Evolutionary conservation across 2,888 invertebrate genomes (phyloP).

Genomic region (Phragmatobia fuliginosa): DNA sequence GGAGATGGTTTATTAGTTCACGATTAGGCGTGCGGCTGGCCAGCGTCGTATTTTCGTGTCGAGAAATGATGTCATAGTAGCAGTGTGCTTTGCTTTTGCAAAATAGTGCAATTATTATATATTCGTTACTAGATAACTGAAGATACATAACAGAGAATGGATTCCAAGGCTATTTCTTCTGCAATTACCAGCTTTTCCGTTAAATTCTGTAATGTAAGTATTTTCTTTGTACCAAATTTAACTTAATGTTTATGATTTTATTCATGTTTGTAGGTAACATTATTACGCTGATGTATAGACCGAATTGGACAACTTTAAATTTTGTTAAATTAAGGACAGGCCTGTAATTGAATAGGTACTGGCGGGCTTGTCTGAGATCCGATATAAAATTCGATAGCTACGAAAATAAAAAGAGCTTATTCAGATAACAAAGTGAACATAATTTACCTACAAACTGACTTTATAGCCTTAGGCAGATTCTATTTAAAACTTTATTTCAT

Average conservation of each 20-base stretch:
- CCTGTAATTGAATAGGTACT: no score
- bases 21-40: neutral
- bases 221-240: neutral
- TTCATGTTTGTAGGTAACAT: neutral
- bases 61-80: neutral
- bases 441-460: no score
- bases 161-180: slow-evolving; percentile 69
- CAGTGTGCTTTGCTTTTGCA: neutral
- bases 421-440: neutral
- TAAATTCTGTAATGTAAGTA: slow-evolving; percentile 84
- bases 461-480: no score
- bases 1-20: neutral
- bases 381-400: neutral
- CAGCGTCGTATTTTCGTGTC: neutral
- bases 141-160: slow-evolving; percentile 64
- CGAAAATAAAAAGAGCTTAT: neutral
- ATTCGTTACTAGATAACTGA: slow-evolving; percentile 50
- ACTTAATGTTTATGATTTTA: neutral
- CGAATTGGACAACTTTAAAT: neutral
- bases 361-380: neutral
- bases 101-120: slow-evolving; percentile 57
- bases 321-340: neutral
- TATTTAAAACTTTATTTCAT: no score
- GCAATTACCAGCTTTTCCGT: slow-evolving; percentile 77
- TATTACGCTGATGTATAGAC: neutral